Conservation (phyloP, 1,140 invertebrate genomes). For the Macrocentrus cingulum region DNA sequence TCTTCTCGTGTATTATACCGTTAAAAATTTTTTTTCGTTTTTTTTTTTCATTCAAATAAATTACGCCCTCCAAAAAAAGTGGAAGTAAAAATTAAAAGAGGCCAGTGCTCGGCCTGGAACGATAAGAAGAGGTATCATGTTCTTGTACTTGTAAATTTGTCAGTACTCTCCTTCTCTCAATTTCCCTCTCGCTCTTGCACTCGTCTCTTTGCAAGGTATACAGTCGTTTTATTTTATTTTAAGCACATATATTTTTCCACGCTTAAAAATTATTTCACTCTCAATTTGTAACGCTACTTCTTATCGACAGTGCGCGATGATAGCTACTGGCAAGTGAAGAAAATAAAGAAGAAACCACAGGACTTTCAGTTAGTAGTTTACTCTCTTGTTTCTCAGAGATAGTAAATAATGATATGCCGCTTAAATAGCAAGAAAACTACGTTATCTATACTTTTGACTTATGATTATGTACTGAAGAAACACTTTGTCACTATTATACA, state of each 20-base stretch:
- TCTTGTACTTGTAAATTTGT: too few species aligned
- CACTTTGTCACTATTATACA: too few species aligned
- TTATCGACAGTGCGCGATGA: slow-evolving; percentile 25
- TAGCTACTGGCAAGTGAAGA: slow-evolving; percentile 17
- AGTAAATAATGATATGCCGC: background rate
- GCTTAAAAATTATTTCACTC: slow-evolving; percentile 29
- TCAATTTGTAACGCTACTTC: slow-evolving; percentile 34
- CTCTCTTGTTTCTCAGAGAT: background rate
- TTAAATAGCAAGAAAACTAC: background rate
- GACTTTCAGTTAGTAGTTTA: slow-evolving; percentile 11
- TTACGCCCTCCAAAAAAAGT: slow-evolving; percentile 14
- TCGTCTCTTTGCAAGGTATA: slow-evolving; percentile 4
- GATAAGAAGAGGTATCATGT: slow-evolving; percentile 3
- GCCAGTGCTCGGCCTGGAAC: background rate
- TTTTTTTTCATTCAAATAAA: background rate
- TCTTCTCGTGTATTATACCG: slow-evolving; percentile 7
- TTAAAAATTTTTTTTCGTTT: slow-evolving; percentile 6
- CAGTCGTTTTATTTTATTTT: slow-evolving; percentile 6
- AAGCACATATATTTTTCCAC: slow-evolving; percentile 14
- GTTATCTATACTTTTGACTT: slow-evolving; percentile 26
- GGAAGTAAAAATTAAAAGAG: slow-evolving; percentile 12
- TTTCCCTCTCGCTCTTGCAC: too few species aligned
- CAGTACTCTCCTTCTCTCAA: too few species aligned
- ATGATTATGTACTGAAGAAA: background rate
- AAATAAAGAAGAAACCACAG: slow-evolving; percentile 3